phyloP scores from a whole-genome alignment of 2,113 vertebrate genomes.

The Aythya baeri region DNA sequence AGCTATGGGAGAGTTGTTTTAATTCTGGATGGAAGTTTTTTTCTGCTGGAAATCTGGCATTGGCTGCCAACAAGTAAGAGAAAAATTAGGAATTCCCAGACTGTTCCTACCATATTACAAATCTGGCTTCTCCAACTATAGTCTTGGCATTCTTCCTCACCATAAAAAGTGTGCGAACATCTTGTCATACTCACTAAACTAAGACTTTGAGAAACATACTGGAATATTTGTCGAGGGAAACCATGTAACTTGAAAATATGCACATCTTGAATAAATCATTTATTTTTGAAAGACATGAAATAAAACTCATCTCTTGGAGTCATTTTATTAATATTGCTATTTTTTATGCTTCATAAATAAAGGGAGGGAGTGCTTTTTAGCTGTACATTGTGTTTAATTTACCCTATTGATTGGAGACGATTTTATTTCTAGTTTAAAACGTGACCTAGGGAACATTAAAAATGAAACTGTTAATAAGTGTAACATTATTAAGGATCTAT shows the following conservation, averaged over 20 bases:
- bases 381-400: neutral
- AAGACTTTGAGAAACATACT: neutral
- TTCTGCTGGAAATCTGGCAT: slow-evolving; percentile 21
- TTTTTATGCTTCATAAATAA: neutral
- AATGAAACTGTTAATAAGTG: neutral
- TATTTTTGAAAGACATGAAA: neutral
- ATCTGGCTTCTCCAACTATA: slow-evolving; percentile 4
- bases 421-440: neutral
- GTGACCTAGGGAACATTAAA: neutral
- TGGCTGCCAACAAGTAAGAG: neutral
- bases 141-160: slow-evolving; percentile 24
- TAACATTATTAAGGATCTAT: neutral
- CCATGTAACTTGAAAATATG: neutral
- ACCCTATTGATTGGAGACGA: neutral
- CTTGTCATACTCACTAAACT: slow-evolving; percentile 18
- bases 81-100: slow-evolving; percentile 35
- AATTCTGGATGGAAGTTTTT: neutral
- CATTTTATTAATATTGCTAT: neutral
- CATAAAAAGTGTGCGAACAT: slow-evolving; percentile 17
- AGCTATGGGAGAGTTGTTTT: neutral
- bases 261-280: slow-evolving; percentile 11
- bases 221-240: slow-evolving; percentile 44
- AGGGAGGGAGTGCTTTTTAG: neutral
- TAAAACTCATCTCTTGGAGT: neutral
- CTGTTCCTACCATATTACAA: slow-evolving; percentile 11